Conservation (phyloP, 2,113 vertebrate genomes). For the Varanus salvator region DNA sequence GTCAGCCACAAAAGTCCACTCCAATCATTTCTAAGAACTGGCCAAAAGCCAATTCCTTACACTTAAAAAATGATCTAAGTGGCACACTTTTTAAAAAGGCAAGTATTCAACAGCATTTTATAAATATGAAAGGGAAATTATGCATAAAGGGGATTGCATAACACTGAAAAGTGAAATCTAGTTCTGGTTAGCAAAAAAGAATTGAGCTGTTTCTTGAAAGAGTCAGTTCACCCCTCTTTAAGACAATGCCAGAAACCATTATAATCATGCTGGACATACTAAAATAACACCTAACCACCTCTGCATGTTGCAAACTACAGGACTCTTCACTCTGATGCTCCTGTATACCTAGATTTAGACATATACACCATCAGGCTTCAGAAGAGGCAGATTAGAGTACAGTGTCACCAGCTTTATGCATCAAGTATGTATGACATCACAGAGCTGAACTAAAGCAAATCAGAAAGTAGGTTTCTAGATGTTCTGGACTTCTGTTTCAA, state of each 20-base stretch:
- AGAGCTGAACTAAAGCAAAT: too few species aligned
- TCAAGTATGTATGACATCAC: background rate
- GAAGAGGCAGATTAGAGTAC: background rate
- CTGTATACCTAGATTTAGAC: too few species aligned
- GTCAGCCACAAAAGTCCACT: background rate
- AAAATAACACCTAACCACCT: too few species aligned
- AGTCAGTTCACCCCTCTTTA: background rate
- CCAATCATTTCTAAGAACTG: background rate
- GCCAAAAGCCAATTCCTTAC: constrained; percentile 8
- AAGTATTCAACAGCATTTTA: background rate
- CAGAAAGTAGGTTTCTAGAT: too few species aligned
- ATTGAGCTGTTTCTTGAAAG: background rate
- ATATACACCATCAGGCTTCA: background rate
- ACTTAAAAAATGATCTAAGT: background rate
- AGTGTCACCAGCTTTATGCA: background rate
- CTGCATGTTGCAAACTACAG: background rate
- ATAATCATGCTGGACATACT: background rate
- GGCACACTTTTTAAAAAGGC: background rate
- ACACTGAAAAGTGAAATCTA: background rate
- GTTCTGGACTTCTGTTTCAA: background rate
- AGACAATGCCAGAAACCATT: background rate
- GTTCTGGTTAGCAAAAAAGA: background rate
- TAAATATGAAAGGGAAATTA: background rate
- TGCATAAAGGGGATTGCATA: background rate
- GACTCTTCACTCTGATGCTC: background rate